Evolutionary conservation across 2,797 vertebrate species (phyloP).

Genomic region (Gallinago stenura): DNA sequence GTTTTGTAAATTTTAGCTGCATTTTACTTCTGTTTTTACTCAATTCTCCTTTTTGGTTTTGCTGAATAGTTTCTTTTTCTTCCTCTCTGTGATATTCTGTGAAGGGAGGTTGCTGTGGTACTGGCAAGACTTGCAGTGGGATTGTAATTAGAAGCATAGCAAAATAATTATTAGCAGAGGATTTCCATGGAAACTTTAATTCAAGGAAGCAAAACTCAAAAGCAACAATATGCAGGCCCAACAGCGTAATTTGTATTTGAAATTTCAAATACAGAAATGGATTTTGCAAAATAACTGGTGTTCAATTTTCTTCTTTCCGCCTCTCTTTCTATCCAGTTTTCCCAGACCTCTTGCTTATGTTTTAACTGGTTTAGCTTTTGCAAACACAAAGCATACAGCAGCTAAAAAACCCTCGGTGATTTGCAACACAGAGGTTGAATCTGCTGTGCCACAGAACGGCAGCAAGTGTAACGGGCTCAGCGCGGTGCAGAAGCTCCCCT

Average conservation of each 20-base stretch:
- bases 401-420: background rate
- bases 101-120: slow-evolving; percentile 35
- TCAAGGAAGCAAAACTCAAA: slow-evolving; percentile 33
- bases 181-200: slow-evolving; percentile 68
- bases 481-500: background rate
- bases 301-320: background rate
- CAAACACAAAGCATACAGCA: background rate
- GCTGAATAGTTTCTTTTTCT: slow-evolving; percentile 7
- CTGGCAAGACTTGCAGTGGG: slow-evolving; percentile 42
- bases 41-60: background rate
- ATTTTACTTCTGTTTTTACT: background rate
- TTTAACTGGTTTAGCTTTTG: background rate
- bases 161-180: slow-evolving; percentile 74
- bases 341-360: background rate
- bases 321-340: background rate
- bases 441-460: background rate
- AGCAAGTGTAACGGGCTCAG: background rate
- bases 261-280: slow-evolving; percentile 22
- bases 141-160: slow-evolving; percentile 71
- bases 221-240: slow-evolving; percentile 16
- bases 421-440: background rate
- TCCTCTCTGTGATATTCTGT: background rate
- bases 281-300: background rate
- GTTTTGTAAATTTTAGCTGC: background rate
- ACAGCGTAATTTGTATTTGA: slow-evolving; percentile 24